Evolutionary conservation across 1,140 invertebrate genomes (phyloP), one percentile per base, ranked within the genome.

Genomic region (Lordiphosa clarofinis): DNA sequence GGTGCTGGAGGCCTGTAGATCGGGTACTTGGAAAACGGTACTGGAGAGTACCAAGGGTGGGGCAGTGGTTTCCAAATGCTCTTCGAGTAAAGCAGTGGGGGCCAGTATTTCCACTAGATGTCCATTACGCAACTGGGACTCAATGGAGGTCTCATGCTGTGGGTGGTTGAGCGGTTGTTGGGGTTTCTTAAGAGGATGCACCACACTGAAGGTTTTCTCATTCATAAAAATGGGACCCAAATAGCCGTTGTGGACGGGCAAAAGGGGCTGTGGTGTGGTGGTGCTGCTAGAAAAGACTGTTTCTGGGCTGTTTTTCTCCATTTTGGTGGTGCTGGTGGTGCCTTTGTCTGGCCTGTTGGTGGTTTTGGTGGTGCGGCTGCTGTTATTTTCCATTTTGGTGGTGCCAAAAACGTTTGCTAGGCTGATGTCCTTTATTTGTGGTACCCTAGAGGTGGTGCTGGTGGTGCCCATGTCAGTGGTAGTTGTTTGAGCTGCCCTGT

Each of bases 141-240:
- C 87, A 21, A 88, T 86, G 0, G 76, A 58, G 9, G 67, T 47
- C 43, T 56, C 60, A 4, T 66, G 68, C 42, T 59, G 31, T 19
- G 31, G 60, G 15, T 54, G 42, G 36, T 33, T 55, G 1, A 13
- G 33, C 5, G 70, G 53, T 35, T 70, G 55, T n/a, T 70, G 55
- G 10, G 79, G 79, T 31, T 78, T 71, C 47, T 72, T 73, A 3
- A 67, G 39, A 2, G 63, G 69, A 39, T 86, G 86, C 60, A 62
- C 54, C 46, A 73, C 87, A 24, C 65, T 72, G 38, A 82, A 71
- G 1, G 66, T 82, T 46, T 82, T 87, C 33, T 88, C 87, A 9
- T 70, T 75, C 82, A 88, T 88, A 13, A 88, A 74, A 21, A 88
- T 88, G 4, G 87, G 87, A 38, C 87, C 87, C 55, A 88, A 60